phyloP scores from a whole-genome alignment of 1,140 invertebrate species.

The Temnothorax curvispinosus region DNA sequence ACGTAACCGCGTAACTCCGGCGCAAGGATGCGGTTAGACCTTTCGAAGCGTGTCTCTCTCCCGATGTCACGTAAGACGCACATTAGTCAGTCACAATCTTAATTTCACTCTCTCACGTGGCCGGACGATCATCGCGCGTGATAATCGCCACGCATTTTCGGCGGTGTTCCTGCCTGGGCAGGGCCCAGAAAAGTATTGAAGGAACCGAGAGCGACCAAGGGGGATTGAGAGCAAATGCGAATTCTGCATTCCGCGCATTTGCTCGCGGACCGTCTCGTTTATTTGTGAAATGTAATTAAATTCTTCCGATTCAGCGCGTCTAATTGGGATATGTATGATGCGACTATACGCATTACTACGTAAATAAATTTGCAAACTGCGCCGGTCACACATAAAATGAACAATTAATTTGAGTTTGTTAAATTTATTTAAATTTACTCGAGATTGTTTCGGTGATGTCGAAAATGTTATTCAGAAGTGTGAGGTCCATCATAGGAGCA shows the following conservation, averaged over 20 bases:
- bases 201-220: not conserved
- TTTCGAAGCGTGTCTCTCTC: conserved; percentile 73
- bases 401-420: not conserved
- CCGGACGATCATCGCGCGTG: conserved; percentile 39
- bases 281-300: not conserved
- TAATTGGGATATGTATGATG: not conserved
- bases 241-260: not conserved
- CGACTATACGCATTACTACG: not conserved
- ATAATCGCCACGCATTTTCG: not conserved
- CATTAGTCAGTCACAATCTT: conserved; percentile 76
- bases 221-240: not conserved
- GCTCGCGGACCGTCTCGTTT: not conserved
- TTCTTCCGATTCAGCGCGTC: not conserved
- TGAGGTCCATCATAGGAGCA: not conserved
- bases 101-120: conserved; percentile 75
- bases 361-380: not conserved
- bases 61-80: conserved; percentile 76
- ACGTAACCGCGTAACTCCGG: conserved; percentile 73
- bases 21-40: conserved; percentile 77
- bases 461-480: not conserved
- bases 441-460: not conserved
- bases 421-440: not conserved
- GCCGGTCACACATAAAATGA: too few relatives aligned
- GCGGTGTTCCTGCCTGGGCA: not conserved
- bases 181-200: not conserved